A percentile compares a stretch with the other conserved stretches of the same genome.
phyloP scores from a whole-genome alignment of 2,113 vertebrate genomes.

The Synodontis membranacea region DNA sequence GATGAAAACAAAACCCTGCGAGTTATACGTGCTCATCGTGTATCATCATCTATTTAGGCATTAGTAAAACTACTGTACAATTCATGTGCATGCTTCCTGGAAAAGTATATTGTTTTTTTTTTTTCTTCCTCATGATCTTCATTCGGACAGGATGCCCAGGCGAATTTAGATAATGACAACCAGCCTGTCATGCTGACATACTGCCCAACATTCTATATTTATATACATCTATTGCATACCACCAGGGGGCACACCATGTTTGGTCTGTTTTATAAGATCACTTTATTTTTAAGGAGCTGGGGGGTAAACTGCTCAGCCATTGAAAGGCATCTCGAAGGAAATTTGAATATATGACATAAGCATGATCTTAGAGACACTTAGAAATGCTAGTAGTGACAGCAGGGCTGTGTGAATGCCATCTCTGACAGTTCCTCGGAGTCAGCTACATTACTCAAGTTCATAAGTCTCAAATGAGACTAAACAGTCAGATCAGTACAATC shows the following conservation, averaged over 20 bases:
- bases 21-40: not conserved
- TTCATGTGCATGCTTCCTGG: no score
- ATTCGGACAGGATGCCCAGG: not conserved
- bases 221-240: not conserved
- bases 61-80: not conserved
- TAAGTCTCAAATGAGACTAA: no score
- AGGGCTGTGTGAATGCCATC: not conserved
- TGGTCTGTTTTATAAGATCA: not conserved
- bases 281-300: no score
- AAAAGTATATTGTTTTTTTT: not conserved
- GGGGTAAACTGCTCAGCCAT: not conserved
- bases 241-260: constrained; percentile 11
- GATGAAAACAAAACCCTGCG: not conserved
- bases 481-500: no score
- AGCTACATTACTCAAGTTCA: not conserved
- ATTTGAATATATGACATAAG: no score
- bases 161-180: not conserved
- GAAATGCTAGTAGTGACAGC: not conserved
- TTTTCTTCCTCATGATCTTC: not conserved
- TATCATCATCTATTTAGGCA: not conserved
- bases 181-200: not conserved
- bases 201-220: not conserved
- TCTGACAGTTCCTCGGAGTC: not conserved
- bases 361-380: not conserved
- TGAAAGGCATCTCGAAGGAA: not conserved